Evolutionary conservation across 2,113 vertebrate genomes (phyloP), one percentile per base, ranked within the genome.

Genomic region (Perca fluviatilis): DNA sequence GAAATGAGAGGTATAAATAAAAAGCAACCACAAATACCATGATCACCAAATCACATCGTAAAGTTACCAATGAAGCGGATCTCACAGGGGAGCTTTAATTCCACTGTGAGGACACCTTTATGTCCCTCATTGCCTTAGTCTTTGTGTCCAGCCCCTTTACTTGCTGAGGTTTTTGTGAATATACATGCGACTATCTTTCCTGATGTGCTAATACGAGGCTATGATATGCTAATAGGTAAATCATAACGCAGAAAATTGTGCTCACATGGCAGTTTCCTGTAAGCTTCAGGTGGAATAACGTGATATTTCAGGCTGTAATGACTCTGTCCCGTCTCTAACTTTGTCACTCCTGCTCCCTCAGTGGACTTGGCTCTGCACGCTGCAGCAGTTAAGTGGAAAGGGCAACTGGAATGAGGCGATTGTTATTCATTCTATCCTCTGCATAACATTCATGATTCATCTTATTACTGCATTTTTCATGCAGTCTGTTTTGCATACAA

Each of bases 371-470:
- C 47, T 49, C 30, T 36, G 40, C 16, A 0, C 53, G 15, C 58
- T 76, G 51, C 69, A 30, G 51, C 69, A 30, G 76, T 63, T 67
- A 40, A 23, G 61, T 50, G 65, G 19, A 87, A 83, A 83, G 79
- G 79, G 68, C 75, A 76, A 30, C 66, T 67, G 62, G 62, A 89
- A 79, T 65, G 46, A 79, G 50, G 69, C 2, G 13, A 68, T 81
- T 57, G 73, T 40, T 79, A 83, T 91, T 87, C 77, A 80, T 73
- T 67, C 15, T 57, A 58, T 73, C 61, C 77, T 49, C 18, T 75
- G 72, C 68, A 80, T 77, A 71, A 75, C 72, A 61, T 70, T 64
- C 72, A 79, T 68, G 64, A 84, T 65, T 70, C 49, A 69, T 61
- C 73, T 78, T 61, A 73, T 88, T 62, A 62, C 46, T 76, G 68